These are phyloP conservation scores for Tinamus major DNA, from an alignment of 2,797 vertebrate genomes.

Conservation along the genomic window DNA sequence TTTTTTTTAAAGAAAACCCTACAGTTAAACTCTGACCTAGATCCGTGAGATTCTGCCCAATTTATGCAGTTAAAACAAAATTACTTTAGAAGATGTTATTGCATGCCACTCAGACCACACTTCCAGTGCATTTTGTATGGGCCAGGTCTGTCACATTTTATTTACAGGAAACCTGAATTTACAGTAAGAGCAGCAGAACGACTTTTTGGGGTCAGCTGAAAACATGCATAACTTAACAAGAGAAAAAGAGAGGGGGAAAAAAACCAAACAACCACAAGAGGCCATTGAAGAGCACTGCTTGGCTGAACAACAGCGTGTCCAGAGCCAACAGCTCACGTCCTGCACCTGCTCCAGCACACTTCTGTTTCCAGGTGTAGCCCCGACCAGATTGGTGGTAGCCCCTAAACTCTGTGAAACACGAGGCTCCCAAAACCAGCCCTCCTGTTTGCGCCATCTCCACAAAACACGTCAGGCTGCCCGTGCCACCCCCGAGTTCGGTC, in stretches of 20 bases:
- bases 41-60: background rate
- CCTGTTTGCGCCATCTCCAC: background rate
- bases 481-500: background rate
- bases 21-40: constrained; percentile 46
- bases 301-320: background rate
- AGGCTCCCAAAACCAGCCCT: background rate
- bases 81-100: constrained; percentile 28
- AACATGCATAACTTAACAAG: background rate
- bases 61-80: background rate
- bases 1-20: constrained; percentile 46
- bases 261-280: background rate
- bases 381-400: rapidly evolving
- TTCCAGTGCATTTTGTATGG: background rate
- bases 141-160: background rate
- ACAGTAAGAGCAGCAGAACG: background rate
- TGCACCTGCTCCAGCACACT: rapidly evolving
- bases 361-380: rapidly evolving
- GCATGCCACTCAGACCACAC: constrained; percentile 12
- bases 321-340: background rate
- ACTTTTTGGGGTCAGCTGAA: background rate
- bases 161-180: background rate
- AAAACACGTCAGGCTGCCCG: background rate
- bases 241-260: background rate
- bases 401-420: background rate
- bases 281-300: background rate